Percentiles rank a stretch among this genome's conserved stretches.
Conservation (phyloP, 2,113 vertebrate species). For the Penelope pileata region DNA sequence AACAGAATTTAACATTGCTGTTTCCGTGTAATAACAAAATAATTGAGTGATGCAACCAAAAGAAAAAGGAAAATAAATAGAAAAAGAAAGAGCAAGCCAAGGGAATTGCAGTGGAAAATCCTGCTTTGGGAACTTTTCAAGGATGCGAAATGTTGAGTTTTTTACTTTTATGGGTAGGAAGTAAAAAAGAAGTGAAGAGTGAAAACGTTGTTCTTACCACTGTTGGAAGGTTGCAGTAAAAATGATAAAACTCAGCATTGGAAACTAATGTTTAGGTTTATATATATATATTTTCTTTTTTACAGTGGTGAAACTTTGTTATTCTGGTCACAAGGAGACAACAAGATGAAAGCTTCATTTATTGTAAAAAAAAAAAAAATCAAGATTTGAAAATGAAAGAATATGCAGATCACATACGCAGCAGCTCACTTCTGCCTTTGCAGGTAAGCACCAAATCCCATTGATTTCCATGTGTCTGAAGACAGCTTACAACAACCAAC, state of each 20-base stretch:
- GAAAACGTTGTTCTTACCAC: not conserved
- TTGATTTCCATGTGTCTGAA: not conserved
- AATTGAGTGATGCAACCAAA: not conserved
- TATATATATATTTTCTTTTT: not conserved
- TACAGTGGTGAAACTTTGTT: not conserved
- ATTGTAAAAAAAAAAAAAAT: not conserved
- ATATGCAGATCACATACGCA: not conserved
- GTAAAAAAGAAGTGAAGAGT: conserved; percentile 8
- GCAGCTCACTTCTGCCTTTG: not conserved
- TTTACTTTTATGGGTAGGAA: conserved; percentile 40
- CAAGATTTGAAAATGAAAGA: not conserved
- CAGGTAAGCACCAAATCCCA: not conserved
- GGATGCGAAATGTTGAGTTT: conserved; percentile 1
- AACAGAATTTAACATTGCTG: not conserved
- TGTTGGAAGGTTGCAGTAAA: not conserved
- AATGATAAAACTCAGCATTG: not conserved
- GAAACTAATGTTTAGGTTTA: not conserved
- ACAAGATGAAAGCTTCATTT: not conserved
- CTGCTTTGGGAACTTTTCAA: conserved; percentile 21
- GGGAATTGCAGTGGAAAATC: conserved; percentile 31
- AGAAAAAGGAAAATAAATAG: too few species aligned
- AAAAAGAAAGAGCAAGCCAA: not conserved
- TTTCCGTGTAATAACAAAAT: not conserved
- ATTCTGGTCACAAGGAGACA: not conserved
- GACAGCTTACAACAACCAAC: not conserved